Evolutionary conservation across 1,140 invertebrate species (phyloP).

Genomic region (Ganaspis sp.): DNA sequence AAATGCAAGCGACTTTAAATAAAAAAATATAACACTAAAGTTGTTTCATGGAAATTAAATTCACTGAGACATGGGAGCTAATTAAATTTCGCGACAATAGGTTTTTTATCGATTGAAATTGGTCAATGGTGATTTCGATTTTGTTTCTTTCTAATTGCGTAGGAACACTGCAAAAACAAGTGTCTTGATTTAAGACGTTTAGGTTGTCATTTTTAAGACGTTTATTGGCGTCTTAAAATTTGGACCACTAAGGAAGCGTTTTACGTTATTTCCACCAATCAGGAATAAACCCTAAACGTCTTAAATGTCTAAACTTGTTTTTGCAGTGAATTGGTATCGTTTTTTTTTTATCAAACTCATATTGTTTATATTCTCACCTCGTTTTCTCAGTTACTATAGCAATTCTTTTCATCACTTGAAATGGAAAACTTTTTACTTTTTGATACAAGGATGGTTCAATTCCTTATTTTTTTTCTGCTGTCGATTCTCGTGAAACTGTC

Average conservation of each 20-base stretch:
- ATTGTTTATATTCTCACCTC: slow-evolving; percentile 2
- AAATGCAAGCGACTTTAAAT: too few relatives aligned
- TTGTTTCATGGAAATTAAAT: not conserved
- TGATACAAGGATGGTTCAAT: slow-evolving; percentile 8
- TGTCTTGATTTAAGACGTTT: too few relatives aligned
- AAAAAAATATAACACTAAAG: not conserved
- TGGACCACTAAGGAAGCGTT: too few relatives aligned
- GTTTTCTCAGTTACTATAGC: not conserved
- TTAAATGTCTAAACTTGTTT: too few relatives aligned
- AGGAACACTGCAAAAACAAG: too few relatives aligned
- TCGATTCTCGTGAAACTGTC: not conserved
- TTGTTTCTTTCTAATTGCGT: not conserved
- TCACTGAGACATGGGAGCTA: not conserved
- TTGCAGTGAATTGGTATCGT: not conserved
- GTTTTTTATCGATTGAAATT: not conserved
- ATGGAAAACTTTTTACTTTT: slow-evolving; percentile 19
- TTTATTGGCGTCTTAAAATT: too few relatives aligned
- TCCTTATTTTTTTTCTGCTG: not conserved
- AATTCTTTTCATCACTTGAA: slow-evolving; percentile 19
- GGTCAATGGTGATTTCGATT: not conserved
- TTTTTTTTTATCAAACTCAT: not conserved
- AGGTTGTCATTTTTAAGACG: too few relatives aligned
- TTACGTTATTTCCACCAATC: too few relatives aligned
- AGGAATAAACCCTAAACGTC: too few relatives aligned
- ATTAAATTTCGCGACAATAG: not conserved